phyloP scores from a whole-genome alignment of 2,797 vertebrate species.

The Phalanger gymnotis region DNA sequence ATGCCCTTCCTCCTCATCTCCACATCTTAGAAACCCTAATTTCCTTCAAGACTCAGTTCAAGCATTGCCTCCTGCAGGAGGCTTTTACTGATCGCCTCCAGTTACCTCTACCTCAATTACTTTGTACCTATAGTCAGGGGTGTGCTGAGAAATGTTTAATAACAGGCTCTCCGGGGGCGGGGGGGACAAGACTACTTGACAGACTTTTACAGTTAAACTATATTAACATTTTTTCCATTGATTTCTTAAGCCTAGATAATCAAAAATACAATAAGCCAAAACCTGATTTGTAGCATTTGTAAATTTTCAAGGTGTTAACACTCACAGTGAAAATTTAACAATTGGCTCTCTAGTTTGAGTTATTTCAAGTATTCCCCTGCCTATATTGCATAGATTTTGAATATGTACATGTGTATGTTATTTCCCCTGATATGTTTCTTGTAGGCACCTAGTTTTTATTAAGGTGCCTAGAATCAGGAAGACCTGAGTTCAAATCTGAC shows the following conservation, averaged over 20 bases:
- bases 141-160: not conserved
- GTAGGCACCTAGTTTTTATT: not conserved
- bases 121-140: not conserved
- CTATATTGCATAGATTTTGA: not conserved
- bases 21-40: not conserved
- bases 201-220: not conserved
- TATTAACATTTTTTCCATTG: not conserved
- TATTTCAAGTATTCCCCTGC: not conserved
- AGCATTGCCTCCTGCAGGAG: not conserved
- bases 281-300: not conserved
- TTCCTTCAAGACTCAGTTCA: not conserved
- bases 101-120: not conserved
- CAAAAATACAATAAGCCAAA: not conserved
- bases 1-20: not conserved
- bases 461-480: not conserved
- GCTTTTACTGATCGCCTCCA: not conserved
- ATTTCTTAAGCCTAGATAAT: not conserved
- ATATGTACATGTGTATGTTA: not conserved
- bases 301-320: not conserved
- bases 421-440: not conserved
- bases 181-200: not conserved
- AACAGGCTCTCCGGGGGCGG: not conserved
- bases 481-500: not conserved
- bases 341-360: not conserved
- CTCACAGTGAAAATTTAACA: not conserved